These are phyloP conservation scores for Percina caprodes DNA, from an alignment of 2,113 vertebrate species.

Conservation along the genomic window DNA sequence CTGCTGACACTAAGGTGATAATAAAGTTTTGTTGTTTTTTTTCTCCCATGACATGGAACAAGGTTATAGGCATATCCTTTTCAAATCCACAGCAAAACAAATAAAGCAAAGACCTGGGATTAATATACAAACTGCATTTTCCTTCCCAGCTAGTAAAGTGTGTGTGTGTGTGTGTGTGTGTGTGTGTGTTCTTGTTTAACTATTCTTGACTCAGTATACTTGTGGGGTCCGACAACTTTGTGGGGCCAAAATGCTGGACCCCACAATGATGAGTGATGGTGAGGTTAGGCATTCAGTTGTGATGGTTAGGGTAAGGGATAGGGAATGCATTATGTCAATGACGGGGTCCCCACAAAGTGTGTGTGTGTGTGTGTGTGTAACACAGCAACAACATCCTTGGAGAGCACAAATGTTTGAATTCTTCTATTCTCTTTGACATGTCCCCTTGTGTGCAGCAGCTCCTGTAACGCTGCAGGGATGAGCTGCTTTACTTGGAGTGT, in stretches of 20 bases:
- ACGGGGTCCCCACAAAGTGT: not conserved
- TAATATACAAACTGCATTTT: constrained; percentile 22
- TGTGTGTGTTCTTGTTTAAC: not conserved
- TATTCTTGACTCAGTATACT: no score
- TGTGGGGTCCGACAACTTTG: no score
- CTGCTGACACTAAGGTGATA: constrained; percentile 21
- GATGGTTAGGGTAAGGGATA: no score
- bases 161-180: constrained; percentile 15
- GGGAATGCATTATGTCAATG: no score
- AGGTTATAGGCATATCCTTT: constrained; percentile 22
- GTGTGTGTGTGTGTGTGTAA: no score
- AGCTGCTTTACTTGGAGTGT: constrained; percentile 32
- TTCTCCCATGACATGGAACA: not conserved
- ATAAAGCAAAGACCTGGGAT: not conserved
- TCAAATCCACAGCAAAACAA: not conserved
- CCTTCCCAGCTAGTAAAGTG: not conserved
- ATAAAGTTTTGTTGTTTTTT: not conserved
- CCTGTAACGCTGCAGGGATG: not conserved
- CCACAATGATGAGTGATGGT: no score
- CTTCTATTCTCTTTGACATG: constrained; percentile 1
- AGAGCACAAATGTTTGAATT: constrained; percentile 12
- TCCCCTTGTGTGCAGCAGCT: not conserved
- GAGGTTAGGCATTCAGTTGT: no score
- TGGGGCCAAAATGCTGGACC: no score
- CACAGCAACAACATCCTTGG: not conserved